phyloP scores from a whole-genome alignment of 2,113 vertebrate genomes.

The Dipodomys ordii region DNA sequence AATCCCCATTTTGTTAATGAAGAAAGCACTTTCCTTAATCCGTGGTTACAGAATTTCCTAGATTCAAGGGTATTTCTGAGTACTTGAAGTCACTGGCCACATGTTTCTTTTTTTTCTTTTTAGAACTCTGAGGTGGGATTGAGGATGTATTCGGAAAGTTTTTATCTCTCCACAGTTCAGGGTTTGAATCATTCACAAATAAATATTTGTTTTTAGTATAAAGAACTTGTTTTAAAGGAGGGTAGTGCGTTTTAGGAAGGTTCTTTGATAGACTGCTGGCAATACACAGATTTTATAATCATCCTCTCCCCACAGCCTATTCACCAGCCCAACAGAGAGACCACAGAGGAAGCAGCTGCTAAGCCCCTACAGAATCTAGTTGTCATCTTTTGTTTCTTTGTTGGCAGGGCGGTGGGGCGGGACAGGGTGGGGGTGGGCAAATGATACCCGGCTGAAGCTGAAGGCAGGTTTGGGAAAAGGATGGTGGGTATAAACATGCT shows the following conservation, averaged over 20 bases:
- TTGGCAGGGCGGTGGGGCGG: constrained; percentile 28
- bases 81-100: constrained; percentile 33
- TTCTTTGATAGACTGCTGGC: constrained; percentile 11
- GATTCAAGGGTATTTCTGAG: neutral
- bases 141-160: constrained; percentile 40
- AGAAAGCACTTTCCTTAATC: constrained; percentile 29
- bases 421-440: neutral
- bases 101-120: constrained; percentile 50
- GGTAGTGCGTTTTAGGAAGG: constrained; percentile 40
- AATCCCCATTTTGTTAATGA: constrained; percentile 40
- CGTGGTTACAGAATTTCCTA: constrained; percentile 49
- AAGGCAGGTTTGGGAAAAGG: constrained; percentile 14
- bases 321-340: constrained; percentile 30
- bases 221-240: neutral
- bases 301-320: constrained; percentile 22
- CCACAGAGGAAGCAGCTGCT: constrained; percentile 54
- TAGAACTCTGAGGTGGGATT: constrained; percentile 39
- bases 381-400: constrained; percentile 82
- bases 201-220: neutral
- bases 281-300: constrained; percentile 43
- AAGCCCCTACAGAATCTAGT: neutral
- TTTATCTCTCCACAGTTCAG: constrained; percentile 34
- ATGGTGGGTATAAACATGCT: constrained; percentile 17
- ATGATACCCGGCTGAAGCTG: constrained; percentile 13
- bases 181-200: neutral